phyloP scores from a whole-genome alignment of 2,888 invertebrate genomes.

The Coelinius sp. region DNA sequence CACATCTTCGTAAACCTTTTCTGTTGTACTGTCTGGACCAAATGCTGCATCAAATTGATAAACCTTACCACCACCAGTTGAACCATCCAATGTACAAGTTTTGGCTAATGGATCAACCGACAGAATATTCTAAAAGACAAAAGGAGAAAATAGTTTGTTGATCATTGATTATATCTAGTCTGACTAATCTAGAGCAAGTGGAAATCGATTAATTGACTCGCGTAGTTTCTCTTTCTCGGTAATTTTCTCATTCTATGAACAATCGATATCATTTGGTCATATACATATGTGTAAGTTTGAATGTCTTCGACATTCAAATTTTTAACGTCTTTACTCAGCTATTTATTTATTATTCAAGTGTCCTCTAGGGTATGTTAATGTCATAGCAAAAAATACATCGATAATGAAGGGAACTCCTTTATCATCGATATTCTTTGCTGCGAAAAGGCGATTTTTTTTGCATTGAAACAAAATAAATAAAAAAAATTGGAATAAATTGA shows the following conservation, averaged over 20 bases:
- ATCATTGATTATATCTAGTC: constrained; percentile 6
- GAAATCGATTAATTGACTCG: constrained; percentile 27
- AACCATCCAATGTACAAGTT: constrained; percentile 72
- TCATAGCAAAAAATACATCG: neutral
- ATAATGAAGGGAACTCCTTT: neutral
- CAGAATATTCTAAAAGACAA: constrained; percentile 75
- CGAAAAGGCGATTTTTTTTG: neutral
- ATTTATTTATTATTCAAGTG: constrained; percentile 19
- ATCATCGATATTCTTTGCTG: neutral
- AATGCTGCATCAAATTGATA: constrained; percentile 86
- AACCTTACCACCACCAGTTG: constrained; percentile 58
- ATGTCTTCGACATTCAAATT: neutral
- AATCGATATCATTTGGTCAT: neutral
- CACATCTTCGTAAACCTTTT: constrained; percentile 89
- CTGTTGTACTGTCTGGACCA: constrained; percentile 83
- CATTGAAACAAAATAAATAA: too few relatives aligned
- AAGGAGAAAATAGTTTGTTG: neutral
- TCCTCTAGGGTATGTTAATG: constrained; percentile 3
- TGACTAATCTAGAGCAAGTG: constrained; percentile 13
- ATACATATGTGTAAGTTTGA: neutral
- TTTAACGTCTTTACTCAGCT: neutral
- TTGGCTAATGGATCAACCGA: constrained; percentile 75
- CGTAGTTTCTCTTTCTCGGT: neutral
- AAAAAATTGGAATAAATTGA: too few relatives aligned
- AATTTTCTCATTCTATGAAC: neutral